phyloP scores from a whole-genome alignment of 2,888 invertebrate species.

The Rotaria socialis region DNA sequence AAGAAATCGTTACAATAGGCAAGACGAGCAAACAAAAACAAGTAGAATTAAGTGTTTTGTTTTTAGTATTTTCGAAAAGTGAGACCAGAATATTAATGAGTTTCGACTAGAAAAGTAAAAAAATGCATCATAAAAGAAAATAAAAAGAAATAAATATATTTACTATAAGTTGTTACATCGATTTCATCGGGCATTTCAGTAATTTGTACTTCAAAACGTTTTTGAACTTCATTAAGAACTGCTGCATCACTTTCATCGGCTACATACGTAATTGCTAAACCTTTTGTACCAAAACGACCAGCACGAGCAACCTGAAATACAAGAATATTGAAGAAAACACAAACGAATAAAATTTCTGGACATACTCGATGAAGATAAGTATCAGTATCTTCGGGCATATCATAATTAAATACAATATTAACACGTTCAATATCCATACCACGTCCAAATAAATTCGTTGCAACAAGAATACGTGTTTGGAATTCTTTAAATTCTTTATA shows the following conservation, averaged over 20 bases:
- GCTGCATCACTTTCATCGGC: slow-evolving; percentile 96
- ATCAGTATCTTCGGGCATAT: slow-evolving; percentile 99
- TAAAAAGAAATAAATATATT: neutral
- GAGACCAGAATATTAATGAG: neutral
- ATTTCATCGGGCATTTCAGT: slow-evolving; percentile 97
- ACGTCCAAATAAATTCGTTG: slow-evolving; percentile 94
- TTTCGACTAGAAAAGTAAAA: neutral
- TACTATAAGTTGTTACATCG: slow-evolving; percentile 85
- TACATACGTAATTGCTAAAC: slow-evolving; percentile 94
- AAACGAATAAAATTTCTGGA: too few species aligned
- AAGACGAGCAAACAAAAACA: neutral
- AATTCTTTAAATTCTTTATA: slow-evolving; percentile 99
- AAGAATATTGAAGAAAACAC: too few species aligned
- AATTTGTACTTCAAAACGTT: slow-evolving; percentile 96
- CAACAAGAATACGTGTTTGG: slow-evolving; percentile 94
- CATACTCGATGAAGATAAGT: slow-evolving; percentile 84
- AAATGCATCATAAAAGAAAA: neutral
- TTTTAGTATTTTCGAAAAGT: neutral
- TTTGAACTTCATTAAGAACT: slow-evolving; percentile 94
- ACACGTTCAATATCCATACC: slow-evolving; percentile 99
- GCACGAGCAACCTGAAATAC: slow-evolving; percentile 77
- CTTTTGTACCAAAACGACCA: slow-evolving; percentile 95
- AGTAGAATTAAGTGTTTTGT: neutral
- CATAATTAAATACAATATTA: slow-evolving; percentile 99
- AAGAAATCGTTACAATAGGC: neutral